Evolutionary conservation across 2,888 invertebrate genomes (phyloP).

Genomic region (Orgyia antiqua): DNA sequence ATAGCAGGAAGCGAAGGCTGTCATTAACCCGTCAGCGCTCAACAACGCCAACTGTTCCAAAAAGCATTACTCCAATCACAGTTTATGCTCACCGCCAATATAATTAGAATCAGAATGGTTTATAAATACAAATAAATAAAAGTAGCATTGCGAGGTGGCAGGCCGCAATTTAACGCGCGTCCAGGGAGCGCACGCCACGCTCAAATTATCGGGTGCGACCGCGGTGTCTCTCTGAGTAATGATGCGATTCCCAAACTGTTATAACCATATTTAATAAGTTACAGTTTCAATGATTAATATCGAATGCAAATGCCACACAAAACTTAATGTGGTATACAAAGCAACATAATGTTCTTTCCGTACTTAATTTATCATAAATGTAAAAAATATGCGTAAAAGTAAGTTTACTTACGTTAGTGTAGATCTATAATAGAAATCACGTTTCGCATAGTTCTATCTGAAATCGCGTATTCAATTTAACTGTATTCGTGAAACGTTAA

Average conservation of each 20-base stretch:
- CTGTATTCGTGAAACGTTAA: constrained; percentile 34
- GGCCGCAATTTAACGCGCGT: constrained; percentile 65
- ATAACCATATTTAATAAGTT: constrained; percentile 58
- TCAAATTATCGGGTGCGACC: constrained; percentile 65
- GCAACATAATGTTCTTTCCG: no score
- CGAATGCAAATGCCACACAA: constrained; percentile 48
- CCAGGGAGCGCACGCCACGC: constrained; percentile 38
- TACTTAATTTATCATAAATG: no score
- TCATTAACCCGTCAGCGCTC: constrained; percentile 72
- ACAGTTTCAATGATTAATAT: constrained; percentile 57
- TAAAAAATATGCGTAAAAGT: no score
- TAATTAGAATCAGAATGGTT: constrained; percentile 70
- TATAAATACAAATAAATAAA: constrained; percentile 76
- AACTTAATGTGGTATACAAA: no score
- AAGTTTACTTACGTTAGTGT: constrained; percentile 1
- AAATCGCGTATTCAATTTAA: constrained; percentile 22
- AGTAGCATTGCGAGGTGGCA: constrained; percentile 65
- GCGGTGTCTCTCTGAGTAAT: constrained; percentile 68
- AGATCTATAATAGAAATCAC: no score
- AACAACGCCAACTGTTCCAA: constrained; percentile 64
- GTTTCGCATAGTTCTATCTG: constrained; percentile 15
- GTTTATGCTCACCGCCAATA: constrained; percentile 50
- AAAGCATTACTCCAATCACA: constrained; percentile 64
- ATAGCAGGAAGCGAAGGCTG: constrained; percentile 70
- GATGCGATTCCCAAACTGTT: constrained; percentile 57